Percentiles rank a stretch among this genome's conserved stretches.
Evolutionary conservation across 53 echinoderm and acorn worm genomes (phyloP).

Genomic region (Echinometra lucunter): DNA sequence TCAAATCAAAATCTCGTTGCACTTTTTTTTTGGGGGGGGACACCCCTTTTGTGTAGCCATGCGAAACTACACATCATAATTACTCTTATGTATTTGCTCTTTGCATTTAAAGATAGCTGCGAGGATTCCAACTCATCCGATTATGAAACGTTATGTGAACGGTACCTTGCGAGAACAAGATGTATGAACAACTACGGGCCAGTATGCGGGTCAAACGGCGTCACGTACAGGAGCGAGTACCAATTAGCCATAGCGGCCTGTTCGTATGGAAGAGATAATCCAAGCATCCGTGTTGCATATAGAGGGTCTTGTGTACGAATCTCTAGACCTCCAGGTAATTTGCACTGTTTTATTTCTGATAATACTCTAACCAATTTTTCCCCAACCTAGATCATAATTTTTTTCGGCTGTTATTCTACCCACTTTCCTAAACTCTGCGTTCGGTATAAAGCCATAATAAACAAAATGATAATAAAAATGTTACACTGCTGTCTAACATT

Average conservation of each 20-base stretch:
- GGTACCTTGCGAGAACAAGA: background rate
- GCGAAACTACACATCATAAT: too few relatives aligned
- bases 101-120: constrained; percentile 42
- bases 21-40: too few relatives aligned
- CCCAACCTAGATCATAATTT: background rate
- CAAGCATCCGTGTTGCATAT: background rate
- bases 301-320: background rate
- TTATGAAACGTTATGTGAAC: constrained; percentile 41
- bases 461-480: too few relatives aligned
- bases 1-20: too few relatives aligned
- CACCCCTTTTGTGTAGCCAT: too few relatives aligned
- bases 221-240: constrained; percentile 48
- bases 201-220: constrained; percentile 49
- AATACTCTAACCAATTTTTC: background rate
- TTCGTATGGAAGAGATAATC: constrained; percentile 2
- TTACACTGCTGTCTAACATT: too few relatives aligned
- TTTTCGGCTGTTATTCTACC: too few relatives aligned
- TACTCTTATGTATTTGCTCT: background rate
- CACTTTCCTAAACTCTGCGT: too few relatives aligned
- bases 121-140: constrained; percentile 63
- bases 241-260: constrained; percentile 22
- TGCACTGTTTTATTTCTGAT: background rate
- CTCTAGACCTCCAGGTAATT: constrained; percentile 48
- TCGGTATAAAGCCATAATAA: too few relatives aligned
- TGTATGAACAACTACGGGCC: background rate